A percentile compares a stretch with the other conserved stretches of the same genome.
Conservation (phyloP, 1,140 invertebrate genomes). For the Fopius arisanus region DNA sequence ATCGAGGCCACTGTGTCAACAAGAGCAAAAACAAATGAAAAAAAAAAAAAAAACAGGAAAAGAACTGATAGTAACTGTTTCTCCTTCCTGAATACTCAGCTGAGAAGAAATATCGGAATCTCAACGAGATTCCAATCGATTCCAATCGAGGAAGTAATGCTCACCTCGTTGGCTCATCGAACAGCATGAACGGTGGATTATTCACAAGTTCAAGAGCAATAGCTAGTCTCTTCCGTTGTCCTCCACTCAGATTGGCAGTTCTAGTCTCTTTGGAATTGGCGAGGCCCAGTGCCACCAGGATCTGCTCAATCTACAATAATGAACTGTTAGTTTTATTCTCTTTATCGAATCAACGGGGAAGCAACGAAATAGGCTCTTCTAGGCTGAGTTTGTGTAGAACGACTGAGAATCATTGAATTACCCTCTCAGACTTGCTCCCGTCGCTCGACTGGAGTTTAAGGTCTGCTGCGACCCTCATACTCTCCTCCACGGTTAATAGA, state of each 20-base stretch:
- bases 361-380: background rate
- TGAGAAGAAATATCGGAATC: too few species aligned
- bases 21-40: conserved; percentile 11
- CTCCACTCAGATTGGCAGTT: conserved; percentile 81
- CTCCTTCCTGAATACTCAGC: background rate
- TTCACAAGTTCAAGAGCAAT: conserved; percentile 88
- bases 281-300: conserved; percentile 76
- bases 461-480: conserved; percentile 86
- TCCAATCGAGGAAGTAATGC: background rate
- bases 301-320: conserved; percentile 71
- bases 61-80: background rate
- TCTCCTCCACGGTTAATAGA: conserved; percentile 84
- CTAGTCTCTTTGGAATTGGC: conserved; percentile 72
- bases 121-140: too few species aligned
- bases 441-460: conserved; percentile 78
- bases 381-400: background rate
- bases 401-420: conserved; percentile 59
- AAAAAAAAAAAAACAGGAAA: background rate
- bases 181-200: conserved; percentile 90
- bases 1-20: conserved; percentile 78
- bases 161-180: conserved; percentile 94
- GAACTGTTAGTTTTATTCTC: background rate
- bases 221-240: conserved; percentile 85
- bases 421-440: conserved; percentile 73
- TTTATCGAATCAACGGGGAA: background rate